These are phyloP conservation scores for Stratiomys singularior DNA, from an alignment of 2,888 invertebrate species.

Conservation along the genomic window DNA sequence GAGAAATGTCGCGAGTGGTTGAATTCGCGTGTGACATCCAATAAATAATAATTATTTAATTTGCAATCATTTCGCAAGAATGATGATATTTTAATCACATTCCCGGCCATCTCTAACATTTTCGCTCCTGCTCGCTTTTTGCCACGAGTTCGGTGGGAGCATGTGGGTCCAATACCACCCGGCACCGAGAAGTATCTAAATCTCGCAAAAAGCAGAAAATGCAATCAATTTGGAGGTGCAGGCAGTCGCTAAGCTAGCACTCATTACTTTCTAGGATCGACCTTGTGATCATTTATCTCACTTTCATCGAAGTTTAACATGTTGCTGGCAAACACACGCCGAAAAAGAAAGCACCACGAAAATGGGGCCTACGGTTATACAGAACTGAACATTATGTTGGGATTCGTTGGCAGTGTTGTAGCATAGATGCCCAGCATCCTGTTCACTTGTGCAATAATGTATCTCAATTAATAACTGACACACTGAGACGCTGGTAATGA, in stretches of 20 bases:
- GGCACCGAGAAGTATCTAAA: neutral
- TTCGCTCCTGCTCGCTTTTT: too few species aligned
- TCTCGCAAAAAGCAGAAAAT: neutral
- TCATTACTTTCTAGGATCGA: constrained; percentile 7
- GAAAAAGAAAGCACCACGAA: neutral
- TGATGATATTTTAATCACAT: too few species aligned
- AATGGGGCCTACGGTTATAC: neutral
- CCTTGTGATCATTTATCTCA: constrained; percentile 12
- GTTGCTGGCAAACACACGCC: neutral
- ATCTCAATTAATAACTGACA: constrained; percentile 34
- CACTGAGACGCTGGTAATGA: neutral
- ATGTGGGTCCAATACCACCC: too few species aligned
- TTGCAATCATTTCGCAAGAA: too few species aligned
- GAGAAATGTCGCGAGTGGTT: too few species aligned
- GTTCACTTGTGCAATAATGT: constrained; percentile 14
- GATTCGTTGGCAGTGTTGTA: neutral
- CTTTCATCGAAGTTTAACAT: constrained; percentile 14
- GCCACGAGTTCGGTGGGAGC: too few species aligned
- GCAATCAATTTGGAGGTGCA: neutral
- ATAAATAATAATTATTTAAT: too few species aligned
- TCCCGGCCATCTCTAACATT: too few species aligned
- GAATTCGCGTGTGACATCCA: too few species aligned
- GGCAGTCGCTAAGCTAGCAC: neutral
- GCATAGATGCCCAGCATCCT: neutral
- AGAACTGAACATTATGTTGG: constrained; percentile 2